phyloP scores from a whole-genome alignment of 1,140 invertebrate species.

The Oryctes rhinoceros region DNA sequence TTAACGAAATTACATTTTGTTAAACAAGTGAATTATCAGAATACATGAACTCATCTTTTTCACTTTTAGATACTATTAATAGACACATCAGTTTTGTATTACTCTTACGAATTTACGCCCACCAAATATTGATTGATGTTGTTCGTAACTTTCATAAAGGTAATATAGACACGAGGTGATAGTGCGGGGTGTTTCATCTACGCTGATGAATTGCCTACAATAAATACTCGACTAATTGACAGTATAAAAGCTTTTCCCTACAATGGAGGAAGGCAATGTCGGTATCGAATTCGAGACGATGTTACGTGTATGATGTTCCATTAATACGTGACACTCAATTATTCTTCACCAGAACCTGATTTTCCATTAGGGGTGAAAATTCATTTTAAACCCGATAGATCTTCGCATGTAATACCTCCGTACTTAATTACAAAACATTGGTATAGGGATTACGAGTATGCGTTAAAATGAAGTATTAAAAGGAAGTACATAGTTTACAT shows the following conservation, averaged over 20 bases:
- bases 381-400: neutral
- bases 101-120: neutral
- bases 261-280: neutral
- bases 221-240: constrained; percentile 36
- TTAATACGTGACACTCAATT: constrained; percentile 2
- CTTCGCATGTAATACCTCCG: neutral
- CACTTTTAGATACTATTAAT: too few relatives aligned
- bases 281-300: constrained; percentile 15
- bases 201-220: constrained; percentile 10
- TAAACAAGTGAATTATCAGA: too few relatives aligned
- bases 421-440: neutral
- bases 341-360: neutral
- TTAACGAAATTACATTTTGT: too few relatives aligned
- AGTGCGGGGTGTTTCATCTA: neutral
- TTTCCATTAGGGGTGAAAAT: neutral
- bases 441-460: neutral
- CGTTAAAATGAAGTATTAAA: neutral
- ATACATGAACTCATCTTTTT: too few relatives aligned
- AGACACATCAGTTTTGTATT: neutral
- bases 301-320: constrained; percentile 8
- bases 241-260: constrained; percentile 19
- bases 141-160: constrained; percentile 8
- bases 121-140: neutral
- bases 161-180: neutral
- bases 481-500: constrained; percentile 6